A percentile compares a stretch with the other conserved stretches of the same genome.
Evolutionary conservation across 2,113 vertebrate species (phyloP).

Genomic region (Microtus ochrogaster): DNA sequence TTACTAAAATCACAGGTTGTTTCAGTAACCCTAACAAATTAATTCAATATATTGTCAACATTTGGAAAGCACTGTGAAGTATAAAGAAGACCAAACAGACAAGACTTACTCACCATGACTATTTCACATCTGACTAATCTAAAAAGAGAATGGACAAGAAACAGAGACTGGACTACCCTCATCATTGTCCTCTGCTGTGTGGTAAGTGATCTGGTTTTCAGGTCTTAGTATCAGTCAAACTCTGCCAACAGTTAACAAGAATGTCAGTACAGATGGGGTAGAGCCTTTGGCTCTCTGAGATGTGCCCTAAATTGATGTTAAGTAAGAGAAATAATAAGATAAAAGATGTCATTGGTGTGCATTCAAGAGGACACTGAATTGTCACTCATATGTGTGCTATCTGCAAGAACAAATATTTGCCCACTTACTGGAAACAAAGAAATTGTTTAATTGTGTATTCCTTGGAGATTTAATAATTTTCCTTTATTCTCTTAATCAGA

Average conservation of each 20-base stretch:
- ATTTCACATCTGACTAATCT: not conserved
- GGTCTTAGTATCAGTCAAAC: not conserved
- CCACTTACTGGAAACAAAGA: not conserved
- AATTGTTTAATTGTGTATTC: not conserved
- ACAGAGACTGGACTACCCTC: not conserved
- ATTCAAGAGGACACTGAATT: not conserved
- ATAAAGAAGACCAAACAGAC: too few species aligned
- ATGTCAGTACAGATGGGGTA: not conserved
- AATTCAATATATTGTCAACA: not conserved
- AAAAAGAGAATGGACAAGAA: not conserved
- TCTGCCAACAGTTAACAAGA: too few species aligned
- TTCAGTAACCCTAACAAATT: not conserved
- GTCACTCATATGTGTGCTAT: not conserved
- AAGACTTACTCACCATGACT: not conserved
- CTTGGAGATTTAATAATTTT: not conserved
- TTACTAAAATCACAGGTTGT: not conserved
- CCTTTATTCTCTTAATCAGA: not conserved
- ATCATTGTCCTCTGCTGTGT: not conserved
- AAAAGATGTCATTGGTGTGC: rapidly evolving
- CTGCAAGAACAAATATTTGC: not conserved
- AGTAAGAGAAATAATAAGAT: not conserved
- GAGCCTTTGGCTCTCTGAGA: not conserved
- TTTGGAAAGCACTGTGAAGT: not conserved
- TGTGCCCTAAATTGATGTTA: not conserved
- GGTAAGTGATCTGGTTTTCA: not conserved